Evolutionary conservation across 1,140 invertebrate species (phyloP), one percentile per base, ranked within the genome.

Genomic region (Leptoteleia sp.): DNA sequence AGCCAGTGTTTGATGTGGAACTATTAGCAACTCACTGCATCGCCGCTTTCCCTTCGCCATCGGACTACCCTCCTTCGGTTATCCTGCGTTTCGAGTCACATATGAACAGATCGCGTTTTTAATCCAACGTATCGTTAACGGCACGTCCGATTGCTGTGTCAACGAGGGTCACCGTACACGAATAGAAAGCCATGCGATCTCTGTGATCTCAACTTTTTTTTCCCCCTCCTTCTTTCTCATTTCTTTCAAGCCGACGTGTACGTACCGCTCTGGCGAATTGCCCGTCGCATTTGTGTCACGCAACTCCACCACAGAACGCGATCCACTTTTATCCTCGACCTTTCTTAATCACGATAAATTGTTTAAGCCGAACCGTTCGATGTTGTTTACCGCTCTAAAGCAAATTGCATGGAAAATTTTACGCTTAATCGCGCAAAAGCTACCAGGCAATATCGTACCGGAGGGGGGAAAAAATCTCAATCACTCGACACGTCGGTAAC

Each of bases 1-100:
- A 72, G 80, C 17, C 71, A 62, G 65, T 81, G 83, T 88, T 85
- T 84, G 85, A 82, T 82, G 80, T 85, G 70, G 71, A 71, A 85
- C 86, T 85, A 87, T 88, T 88, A 88, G 84, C 81, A 80, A 79
- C 55, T 76, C 79, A 52, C 65, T 47, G 43, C 33, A 64, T 76
- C 15, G 17, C n/a, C 62, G 5, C 65, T 52, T 80, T 67, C 75
- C 65, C 64, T 72, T 52, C 33, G 29, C 31, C 47, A 31, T 40
- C 0, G 0, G 12, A 29, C 25, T 68, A 81, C 75, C 64, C 76
- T 79, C 75, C 57, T 42, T 55, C 40, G 27, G 11, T 50, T 29
- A 38, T 59, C 35, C 25, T 48, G 19, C n/a, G 13, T 31, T 73
- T 61, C 19, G 9, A 11, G 22, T 65, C 17, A 54, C 48, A 22